These are phyloP conservation scores for Pyrochroa serraticornis DNA, from an alignment of 2,888 invertebrate genomes.

Conservation along the genomic window DNA sequence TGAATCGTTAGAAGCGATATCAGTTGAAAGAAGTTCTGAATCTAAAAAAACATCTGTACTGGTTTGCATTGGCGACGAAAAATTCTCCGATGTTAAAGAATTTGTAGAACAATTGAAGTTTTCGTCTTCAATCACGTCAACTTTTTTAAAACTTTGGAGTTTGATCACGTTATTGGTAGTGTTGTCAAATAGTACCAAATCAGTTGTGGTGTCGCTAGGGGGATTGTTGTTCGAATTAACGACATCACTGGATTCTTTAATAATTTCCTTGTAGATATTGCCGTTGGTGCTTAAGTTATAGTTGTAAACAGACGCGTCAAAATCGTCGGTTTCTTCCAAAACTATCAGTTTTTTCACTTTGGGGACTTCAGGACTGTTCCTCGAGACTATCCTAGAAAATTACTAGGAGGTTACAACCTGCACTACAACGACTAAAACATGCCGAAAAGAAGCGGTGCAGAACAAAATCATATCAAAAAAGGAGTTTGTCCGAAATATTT, in stretches of 20 bases:
- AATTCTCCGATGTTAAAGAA: conserved; percentile 57
- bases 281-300: conserved; percentile 32
- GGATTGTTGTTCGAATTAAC: conserved; percentile 20
- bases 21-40: conserved; percentile 56
- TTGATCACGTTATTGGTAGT: conserved; percentile 49
- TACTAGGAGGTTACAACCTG: conserved; percentile 11
- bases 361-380: conserved; percentile 21
- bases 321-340: conserved; percentile 13
- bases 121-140: conserved; percentile 43
- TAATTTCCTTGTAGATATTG: conserved; percentile 25
- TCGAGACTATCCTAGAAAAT: conserved; percentile 24
- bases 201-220: conserved; percentile 34
- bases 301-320: conserved; percentile 25
- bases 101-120: conserved; percentile 57
- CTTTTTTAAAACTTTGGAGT: conserved; percentile 47
- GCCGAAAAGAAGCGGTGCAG: background rate
- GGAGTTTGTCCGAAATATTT: too few species aligned
- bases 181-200: conserved; percentile 46
- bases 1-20: conserved; percentile 56
- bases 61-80: conserved; percentile 60
- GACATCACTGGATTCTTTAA: conserved; percentile 10
- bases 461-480: too few species aligned
- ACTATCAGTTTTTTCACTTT: conserved; percentile 18
- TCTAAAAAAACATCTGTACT: conserved; percentile 59
- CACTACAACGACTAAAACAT: background rate